Evolutionary conservation across 2,888 invertebrate species (phyloP), one percentile per base, ranked within the genome.

Genomic region (Psylliodes chrysocephalus): DNA sequence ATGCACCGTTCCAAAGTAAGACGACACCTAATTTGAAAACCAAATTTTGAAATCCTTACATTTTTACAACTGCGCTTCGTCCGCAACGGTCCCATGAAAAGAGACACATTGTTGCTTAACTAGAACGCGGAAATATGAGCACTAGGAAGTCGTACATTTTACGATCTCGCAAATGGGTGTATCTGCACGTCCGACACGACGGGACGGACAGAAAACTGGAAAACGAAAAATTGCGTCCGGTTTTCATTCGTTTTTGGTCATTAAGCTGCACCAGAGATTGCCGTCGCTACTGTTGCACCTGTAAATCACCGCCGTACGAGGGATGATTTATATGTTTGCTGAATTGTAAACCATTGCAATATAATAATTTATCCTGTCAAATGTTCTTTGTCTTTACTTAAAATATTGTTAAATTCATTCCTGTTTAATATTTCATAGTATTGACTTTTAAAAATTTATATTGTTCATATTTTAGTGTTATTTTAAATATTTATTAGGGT

Each of bases 81-180:
- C 10, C 12, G n/a, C n/a, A n/a, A n/a, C n/a, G n/a, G 14, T 38
- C 15, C 15, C 46, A 6, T 18, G 40, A 40, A 59, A 51, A 59
- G 59, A 51, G 49, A 59, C 49, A 59, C 59, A 49, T 49, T 59
- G 59, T 59, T 40, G 59, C 59, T 49, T 40, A 59, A 59, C 38
- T 28, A 51, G 25, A 49, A 25, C 25, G 59, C 40, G 22, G 40
- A 59, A 49, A 59, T 59, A 59, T 59, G 59, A 59, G 59, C 25
- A 40, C 38, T 17, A 51, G 59, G 59, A 59, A 59, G 59, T 59
- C 15, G 49, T 59, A 59, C n/a, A 51, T 51, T 59, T 59, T 59
- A 51, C 28, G 49, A 59, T 40, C 59, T 59, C 28, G 59, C 49
- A 28, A 62, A 55, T 55, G 55, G 35, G 25, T 55, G 55, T 51